Evolutionary conservation across 2,888 invertebrate species (phyloP), one percentile per base, ranked within the genome.

Genomic region (Ormia ochracea): DNA sequence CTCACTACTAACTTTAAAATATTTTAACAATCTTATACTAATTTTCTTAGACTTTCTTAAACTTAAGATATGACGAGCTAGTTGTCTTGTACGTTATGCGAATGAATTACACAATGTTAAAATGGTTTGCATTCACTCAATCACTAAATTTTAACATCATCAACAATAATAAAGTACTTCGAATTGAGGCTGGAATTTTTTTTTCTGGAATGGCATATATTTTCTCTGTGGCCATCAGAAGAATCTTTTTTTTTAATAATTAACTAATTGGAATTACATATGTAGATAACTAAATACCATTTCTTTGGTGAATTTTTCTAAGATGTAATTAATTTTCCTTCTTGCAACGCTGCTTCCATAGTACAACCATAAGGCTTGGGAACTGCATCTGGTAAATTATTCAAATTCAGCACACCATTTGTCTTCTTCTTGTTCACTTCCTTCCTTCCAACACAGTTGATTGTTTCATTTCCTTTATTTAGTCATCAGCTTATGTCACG

Each of bases 371-470:
- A 36, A 9, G 2, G 12, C 14, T 23, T 14, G 7, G 41, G 5
- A 12, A 12, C 12, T 45, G 45, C 12, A n/a, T 45, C 9, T 69
- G 10, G 56, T 23, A 17, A 33, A 26, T 21, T 6, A 45, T 26
- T 19, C 19, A 26, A 28, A 4, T 58, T 33, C 4, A 38, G 41
- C 2, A 31, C 7, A 73, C 45, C 28, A 66, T 70, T 26, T 63
- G 58, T 58, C 63, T 63, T 74, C 33, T 69, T 41, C 63, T 63
- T 78, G 69, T 69, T 78, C 74, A 75, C 70, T 79, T 75, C 74
- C 78, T 65, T 70, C 61, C 58, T 74, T 74, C 75, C 52, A 79
- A 70, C 78, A 70, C 52, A 58, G 78, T 79, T 79, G 74, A 79
- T 74, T 79, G 69, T 75, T 78, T 78, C 74, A 78, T 78, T 78